Base-by-base conservation (phyloP, 1,140 invertebrate species). In the Pentalonia nigronervosa region DNA sequence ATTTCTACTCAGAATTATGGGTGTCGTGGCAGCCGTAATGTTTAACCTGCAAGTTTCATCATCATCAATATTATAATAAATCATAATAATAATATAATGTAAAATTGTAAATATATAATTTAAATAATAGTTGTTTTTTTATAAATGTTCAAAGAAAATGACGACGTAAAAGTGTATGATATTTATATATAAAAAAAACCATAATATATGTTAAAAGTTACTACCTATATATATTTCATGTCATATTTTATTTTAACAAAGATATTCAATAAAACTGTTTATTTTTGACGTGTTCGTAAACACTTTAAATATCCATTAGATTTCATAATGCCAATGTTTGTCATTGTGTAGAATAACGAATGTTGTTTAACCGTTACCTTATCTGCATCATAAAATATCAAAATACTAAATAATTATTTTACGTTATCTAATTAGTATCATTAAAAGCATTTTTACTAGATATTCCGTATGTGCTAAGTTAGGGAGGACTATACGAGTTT, bases 241-340 rank as follows among this genome's bases (percentile, higher is more conserved):
- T 17, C 60, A 76, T 76, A 34, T 76, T n/a, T 76, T 76, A 76
- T 76, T 76, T 67, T 76, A n/a, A 76, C 14, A 76, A n/a, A 34
- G n/a, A 17, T 76, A 76, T 76, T 76, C 60, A n/a, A 20, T 20
- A n/a, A 76, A 76, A n/a, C 30, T 76, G 60, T 76, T 76, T 76
- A 76, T 76, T 76, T 76, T 76, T 76, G n/a, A 76, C 60, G 14
- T 76, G 30, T 76, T 76, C 60, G n/a, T 76, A 76, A 76, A 45
- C 83, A 86, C 83, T 45, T 86, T 86, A 41, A 45, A 86, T 86
- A 86, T 86, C 83, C 11, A 86, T 86, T 86, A 86, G 83, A 86
- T 45, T 86, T 86, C 81, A 86, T 86, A 86, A 83, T 83, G 20
- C 36, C 36, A 25, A 23, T 14, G 41, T 86, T 45, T 76, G 36